Evolutionary conservation across 2,113 vertebrate species (phyloP).

Genomic region (Circaetus cinerascens): DNA sequence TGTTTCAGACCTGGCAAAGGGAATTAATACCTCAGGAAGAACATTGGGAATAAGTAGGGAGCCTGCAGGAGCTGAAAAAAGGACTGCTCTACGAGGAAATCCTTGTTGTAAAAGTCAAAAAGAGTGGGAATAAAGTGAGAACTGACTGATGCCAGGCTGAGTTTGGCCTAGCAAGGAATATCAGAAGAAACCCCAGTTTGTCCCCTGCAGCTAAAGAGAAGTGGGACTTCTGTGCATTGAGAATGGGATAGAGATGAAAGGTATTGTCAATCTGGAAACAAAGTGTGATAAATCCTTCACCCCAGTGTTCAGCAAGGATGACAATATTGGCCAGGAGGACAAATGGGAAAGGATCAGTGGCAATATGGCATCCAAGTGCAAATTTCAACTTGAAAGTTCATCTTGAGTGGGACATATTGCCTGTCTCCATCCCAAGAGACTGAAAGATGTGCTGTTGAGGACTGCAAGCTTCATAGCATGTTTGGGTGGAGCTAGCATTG

Average conservation of each 20-base stretch:
- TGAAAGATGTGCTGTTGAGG: not conserved
- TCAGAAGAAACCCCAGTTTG: not conserved
- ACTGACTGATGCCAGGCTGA: not conserved
- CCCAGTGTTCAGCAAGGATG: not conserved
- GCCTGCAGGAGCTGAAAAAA: not conserved
- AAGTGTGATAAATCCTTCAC: not conserved
- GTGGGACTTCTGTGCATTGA: not conserved
- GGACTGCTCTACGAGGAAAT: not conserved
- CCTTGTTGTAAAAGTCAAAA: not conserved
- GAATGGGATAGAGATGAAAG: not conserved
- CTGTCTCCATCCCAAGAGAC: not conserved
- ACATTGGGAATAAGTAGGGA: not conserved
- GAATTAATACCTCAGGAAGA: not conserved
- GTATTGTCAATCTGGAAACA: not conserved
- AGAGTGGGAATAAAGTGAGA: not conserved
- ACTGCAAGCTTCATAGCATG: not conserved
- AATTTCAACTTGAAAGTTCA: not conserved
- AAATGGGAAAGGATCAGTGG: not conserved
- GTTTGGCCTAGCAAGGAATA: not conserved
- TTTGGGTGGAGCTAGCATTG: not conserved
- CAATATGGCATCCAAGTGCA: not conserved
- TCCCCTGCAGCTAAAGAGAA: not conserved
- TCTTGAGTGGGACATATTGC: not conserved
- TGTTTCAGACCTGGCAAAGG: not conserved
- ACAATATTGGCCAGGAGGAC: not conserved